These are phyloP conservation scores for Sycon ciliatum DNA, from an alignment of 37 sponge, comb jelly and placozoan species.

Conservation along the genomic window DNA sequence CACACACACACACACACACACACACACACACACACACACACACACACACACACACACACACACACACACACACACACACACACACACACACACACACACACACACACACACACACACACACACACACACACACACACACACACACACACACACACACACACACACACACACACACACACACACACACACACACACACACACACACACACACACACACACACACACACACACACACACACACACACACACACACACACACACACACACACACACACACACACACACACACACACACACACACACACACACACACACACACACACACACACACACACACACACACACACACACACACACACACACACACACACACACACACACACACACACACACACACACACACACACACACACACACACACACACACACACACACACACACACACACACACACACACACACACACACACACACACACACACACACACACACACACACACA, in stretches of 20 bases:
- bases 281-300: neutral
- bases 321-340: slow-evolving; percentile 5
- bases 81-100: too few species aligned
- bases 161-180: slow-evolving; percentile 1
- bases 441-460: slow-evolving; percentile 11
- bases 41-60: too few species aligned
- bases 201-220: slow-evolving; percentile 5
- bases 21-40: too few species aligned
- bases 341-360: slow-evolving; percentile 17
- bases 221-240: slow-evolving; percentile 5
- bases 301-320: slow-evolving; percentile 1
- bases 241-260: slow-evolving; percentile 5
- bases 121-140: too few species aligned
- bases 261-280: slow-evolving; percentile 5
- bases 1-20: slow-evolving; percentile 29
- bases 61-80: too few species aligned
- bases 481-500: too few species aligned
- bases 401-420: slow-evolving; percentile 18
- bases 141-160: too few species aligned
- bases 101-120: too few species aligned
- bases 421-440: slow-evolving; percentile 19
- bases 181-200: slow-evolving; percentile 1
- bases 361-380: slow-evolving; percentile 26
- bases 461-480: slow-evolving; percentile 23
- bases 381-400: slow-evolving; percentile 32